These are phyloP conservation scores for Drosophila tropicalis DNA, from an alignment of 1,140 invertebrate species.

Conservation along the genomic window DNA sequence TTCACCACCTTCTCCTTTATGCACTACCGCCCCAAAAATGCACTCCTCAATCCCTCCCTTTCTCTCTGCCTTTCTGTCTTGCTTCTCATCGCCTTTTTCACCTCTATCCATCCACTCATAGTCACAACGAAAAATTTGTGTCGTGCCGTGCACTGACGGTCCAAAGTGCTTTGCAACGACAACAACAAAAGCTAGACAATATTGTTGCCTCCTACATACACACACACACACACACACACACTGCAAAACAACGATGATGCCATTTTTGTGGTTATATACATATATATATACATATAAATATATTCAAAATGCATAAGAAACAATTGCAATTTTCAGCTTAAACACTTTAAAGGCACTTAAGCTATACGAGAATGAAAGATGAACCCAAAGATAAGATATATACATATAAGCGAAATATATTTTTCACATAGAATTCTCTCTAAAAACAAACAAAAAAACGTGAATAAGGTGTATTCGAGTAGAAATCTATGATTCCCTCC, in stretches of 20 bases:
- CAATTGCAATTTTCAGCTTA: slow-evolving; percentile 43
- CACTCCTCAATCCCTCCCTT: not conserved
- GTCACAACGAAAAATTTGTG: slow-evolving; percentile 53
- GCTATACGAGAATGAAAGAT: not conserved
- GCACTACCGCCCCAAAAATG: not conserved
- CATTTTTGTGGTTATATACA: slow-evolving; percentile 33
- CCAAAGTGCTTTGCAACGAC: slow-evolving; percentile 25
- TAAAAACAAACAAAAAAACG: not conserved
- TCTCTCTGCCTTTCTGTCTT: no score
- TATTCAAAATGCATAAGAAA: slow-evolving; percentile 55
- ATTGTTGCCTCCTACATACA: slow-evolving; percentile 10
- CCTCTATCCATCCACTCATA: slow-evolving; percentile 10
- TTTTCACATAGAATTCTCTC: not conserved
- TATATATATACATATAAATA: slow-evolving; percentile 3
- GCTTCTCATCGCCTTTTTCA: not conserved
- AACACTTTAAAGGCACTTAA: slow-evolving; percentile 42
- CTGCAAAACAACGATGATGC: slow-evolving; percentile 25
- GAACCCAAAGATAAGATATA: not conserved
- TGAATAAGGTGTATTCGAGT: not conserved
- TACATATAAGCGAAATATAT: not conserved
- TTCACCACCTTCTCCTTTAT: not conserved
- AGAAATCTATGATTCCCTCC: not conserved
- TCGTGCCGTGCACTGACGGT: slow-evolving; percentile 43
- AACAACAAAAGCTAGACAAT: slow-evolving; percentile 34
- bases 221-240: not conserved